Conservation (phyloP, 2,113 vertebrate species). For the Corythornis cristatus region DNA sequence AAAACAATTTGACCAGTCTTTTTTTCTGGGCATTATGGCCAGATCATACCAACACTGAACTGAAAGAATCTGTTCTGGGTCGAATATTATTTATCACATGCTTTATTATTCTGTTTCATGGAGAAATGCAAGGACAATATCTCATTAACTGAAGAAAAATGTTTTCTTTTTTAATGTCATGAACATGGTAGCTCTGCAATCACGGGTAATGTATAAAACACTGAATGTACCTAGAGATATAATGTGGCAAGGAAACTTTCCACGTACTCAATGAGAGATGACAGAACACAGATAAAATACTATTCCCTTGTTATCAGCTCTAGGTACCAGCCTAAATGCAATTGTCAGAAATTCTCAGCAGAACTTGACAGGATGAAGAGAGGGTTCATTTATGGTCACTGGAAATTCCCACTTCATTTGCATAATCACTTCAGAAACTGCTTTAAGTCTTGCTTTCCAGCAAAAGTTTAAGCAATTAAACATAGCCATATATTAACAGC, state of each 20-base stretch:
- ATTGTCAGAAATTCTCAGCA: slow-evolving; percentile 33
- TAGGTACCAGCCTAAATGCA: neutral
- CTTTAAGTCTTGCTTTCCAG: neutral
- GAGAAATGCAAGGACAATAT: slow-evolving; percentile 3
- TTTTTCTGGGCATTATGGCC: slow-evolving; percentile 29
- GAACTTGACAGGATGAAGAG: slow-evolving; percentile 4
- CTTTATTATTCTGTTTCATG: slow-evolving; percentile 47
- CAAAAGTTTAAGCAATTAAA: neutral
- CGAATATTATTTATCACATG: slow-evolving; percentile 7
- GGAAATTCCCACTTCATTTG: slow-evolving; percentile 19
- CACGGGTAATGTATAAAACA: neutral
- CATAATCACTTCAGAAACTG: neutral
- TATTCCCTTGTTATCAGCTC: slow-evolving; percentile 35
- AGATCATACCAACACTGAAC: neutral
- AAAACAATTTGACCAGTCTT: slow-evolving; percentile 34
- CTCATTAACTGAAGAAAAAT: slow-evolving; percentile 26
- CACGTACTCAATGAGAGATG: slow-evolving; percentile 32
- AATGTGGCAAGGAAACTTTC: slow-evolving; percentile 15
- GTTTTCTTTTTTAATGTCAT: neutral
- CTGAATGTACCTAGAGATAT: neutral
- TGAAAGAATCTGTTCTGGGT: neutral
- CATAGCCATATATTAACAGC: neutral
- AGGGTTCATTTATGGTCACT: slow-evolving; percentile 27
- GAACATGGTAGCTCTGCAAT: neutral
- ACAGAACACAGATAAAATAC: slow-evolving; percentile 46